Percentiles rank a stretch among this genome's conserved stretches.
Evolutionary conservation across 1,140 invertebrate genomes (phyloP).

Genomic region (Vanessa tameamea): DNA sequence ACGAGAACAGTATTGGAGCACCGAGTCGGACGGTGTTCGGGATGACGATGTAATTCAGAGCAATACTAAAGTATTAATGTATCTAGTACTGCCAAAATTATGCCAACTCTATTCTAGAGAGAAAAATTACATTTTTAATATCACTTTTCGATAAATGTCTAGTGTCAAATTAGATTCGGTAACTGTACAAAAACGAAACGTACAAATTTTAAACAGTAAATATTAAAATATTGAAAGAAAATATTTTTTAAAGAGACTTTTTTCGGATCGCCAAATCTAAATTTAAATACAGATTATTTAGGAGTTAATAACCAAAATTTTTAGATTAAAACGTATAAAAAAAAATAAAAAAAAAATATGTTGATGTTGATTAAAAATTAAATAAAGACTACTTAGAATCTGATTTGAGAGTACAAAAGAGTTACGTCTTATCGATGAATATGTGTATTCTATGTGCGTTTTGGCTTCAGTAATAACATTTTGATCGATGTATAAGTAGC

Average conservation of each 20-base stretch:
- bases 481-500: constrained; percentile 74
- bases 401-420: constrained; percentile 78
- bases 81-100: constrained; percentile 79
- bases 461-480: constrained; percentile 69
- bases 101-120: constrained; percentile 78
- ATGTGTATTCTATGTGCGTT: constrained; percentile 74
- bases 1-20: constrained; percentile 74
- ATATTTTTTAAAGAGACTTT: constrained; percentile 79
- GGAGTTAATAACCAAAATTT: constrained; percentile 71
- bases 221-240: constrained; percentile 70
- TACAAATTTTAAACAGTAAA: constrained; percentile 80
- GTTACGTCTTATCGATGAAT: constrained; percentile 70
- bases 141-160: constrained; percentile 74
- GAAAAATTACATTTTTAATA: constrained; percentile 67
- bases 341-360: constrained; percentile 59
- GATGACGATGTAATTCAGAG: constrained; percentile 79
- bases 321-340: constrained; percentile 63
- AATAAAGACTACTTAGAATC: constrained; percentile 78
- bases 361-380: constrained; percentile 74
- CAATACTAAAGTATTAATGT: constrained; percentile 80
- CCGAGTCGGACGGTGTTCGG: constrained; percentile 74
- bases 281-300: constrained; percentile 79
- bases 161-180: constrained; percentile 81
- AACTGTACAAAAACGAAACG: constrained; percentile 78
- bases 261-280: constrained; percentile 80